phyloP scores from a whole-genome alignment of 2,797 vertebrate genomes.

The Poecilia wingei region DNA sequence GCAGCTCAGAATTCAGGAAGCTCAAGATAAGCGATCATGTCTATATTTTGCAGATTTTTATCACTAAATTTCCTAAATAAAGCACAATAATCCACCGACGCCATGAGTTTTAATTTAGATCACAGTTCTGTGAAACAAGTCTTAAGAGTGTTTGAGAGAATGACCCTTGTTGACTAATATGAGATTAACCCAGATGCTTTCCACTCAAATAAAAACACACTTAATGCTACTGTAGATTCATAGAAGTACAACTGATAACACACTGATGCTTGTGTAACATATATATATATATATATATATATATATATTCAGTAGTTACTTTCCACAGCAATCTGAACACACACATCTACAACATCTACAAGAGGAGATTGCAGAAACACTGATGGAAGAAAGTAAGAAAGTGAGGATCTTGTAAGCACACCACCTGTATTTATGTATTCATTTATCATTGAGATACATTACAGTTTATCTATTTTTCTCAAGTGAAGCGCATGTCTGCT shows the following conservation, averaged over 20 bases:
- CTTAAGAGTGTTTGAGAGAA: constrained; percentile 70
- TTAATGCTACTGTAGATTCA: constrained; percentile 31
- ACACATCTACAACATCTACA: constrained; percentile 19
- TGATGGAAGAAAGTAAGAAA: background rate
- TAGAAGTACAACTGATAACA: constrained; percentile 29
- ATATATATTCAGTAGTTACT: background rate
- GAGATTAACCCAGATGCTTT: constrained; percentile 81
- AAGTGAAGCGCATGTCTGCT: background rate
- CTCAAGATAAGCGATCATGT: background rate
- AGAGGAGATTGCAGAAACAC: constrained; percentile 17
- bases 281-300: constrained; percentile 22
- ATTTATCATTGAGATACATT: background rate
- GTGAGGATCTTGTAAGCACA: background rate
- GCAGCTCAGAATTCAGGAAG: background rate
- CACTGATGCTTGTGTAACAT: constrained; percentile 24
- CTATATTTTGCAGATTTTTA: background rate
- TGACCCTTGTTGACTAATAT: constrained; percentile 77
- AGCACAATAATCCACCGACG: constrained; percentile 23
- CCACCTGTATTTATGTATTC: background rate
- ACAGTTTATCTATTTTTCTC: background rate
- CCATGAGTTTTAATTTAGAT: constrained; percentile 55
- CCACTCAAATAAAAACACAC: constrained; percentile 64
- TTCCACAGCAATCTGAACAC: background rate
- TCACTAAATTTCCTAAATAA: constrained; percentile 18
- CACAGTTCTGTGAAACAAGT: constrained; percentile 60